A percentile compares a stretch with the other conserved stretches of the same genome.
phyloP scores from a whole-genome alignment of 2,888 invertebrate species.

The Cecidostiba fungosa region DNA sequence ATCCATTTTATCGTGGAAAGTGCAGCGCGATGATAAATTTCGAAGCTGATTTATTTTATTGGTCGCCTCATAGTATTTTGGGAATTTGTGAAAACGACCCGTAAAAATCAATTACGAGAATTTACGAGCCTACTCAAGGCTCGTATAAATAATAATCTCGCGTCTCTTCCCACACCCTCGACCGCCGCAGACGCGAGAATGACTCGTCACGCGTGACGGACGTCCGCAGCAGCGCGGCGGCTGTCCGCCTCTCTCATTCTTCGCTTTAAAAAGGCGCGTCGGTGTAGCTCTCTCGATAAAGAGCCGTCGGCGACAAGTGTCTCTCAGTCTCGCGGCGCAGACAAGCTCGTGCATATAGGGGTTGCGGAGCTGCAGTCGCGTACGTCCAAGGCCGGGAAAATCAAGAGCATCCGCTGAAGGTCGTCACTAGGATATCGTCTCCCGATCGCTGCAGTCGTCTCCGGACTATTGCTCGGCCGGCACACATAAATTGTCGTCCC shows the following conservation, averaged over 20 bases:
- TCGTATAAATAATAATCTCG: neutral
- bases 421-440: neutral
- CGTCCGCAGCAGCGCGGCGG: slow-evolving; percentile 10
- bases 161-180: too few relatives aligned
- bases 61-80: slow-evolving; percentile 4
- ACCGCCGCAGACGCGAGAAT: slow-evolving; percentile 40
- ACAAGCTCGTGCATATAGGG: neutral
- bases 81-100: slow-evolving; percentile 15
- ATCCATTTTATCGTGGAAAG: slow-evolving; percentile 41
- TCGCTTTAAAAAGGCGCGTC: slow-evolving; percentile 26
- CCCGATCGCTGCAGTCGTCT: neutral
- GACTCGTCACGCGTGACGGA: slow-evolving; percentile 61
- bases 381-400: slow-evolving; percentile 48
- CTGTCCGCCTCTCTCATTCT: slow-evolving; percentile 12
- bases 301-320: slow-evolving; percentile 61
- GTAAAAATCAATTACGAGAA: neutral
- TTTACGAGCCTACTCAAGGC: neutral
- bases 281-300: slow-evolving; percentile 52
- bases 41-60: slow-evolving; percentile 24
- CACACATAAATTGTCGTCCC: slow-evolving; percentile 79
- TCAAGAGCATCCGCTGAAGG: slow-evolving; percentile 27
- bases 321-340: neutral
- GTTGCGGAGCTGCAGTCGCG: neutral
- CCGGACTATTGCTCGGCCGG: slow-evolving; percentile 33
- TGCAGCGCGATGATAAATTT: slow-evolving; percentile 46